Evolutionary conservation across 92 coral and sea anemone species (phyloP).

Genomic region (Hydrozoanthus gracilis): DNA sequence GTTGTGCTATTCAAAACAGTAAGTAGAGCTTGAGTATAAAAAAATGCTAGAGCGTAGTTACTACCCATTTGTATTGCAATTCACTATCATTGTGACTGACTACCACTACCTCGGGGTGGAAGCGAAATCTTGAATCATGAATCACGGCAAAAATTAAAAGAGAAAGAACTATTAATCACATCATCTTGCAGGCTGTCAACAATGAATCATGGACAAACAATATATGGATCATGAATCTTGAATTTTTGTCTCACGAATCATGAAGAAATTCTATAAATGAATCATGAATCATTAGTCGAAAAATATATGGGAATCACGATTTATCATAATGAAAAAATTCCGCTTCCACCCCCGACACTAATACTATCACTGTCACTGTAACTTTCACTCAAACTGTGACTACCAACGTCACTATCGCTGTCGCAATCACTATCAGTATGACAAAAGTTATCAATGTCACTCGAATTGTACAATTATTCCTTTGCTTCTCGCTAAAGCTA

Average conservation of each 20-base stretch:
- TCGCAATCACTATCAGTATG: not conserved
- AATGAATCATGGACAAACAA: too few relatives aligned
- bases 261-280: too few relatives aligned
- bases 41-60: not conserved
- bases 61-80: not conserved
- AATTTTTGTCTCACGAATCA: too few relatives aligned
- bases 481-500: not conserved
- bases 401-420: not conserved
- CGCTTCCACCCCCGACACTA: not conserved
- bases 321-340: too few relatives aligned
- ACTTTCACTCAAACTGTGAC: too few relatives aligned
- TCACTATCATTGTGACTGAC: not conserved
- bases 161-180: too few relatives aligned
- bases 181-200: too few relatives aligned
- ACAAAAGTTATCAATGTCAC: not conserved
- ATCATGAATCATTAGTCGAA: too few relatives aligned
- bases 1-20: constrained; percentile 22
- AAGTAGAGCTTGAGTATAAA: not conserved
- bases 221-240: too few relatives aligned
- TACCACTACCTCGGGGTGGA: not conserved
- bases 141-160: too few relatives aligned
- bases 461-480: not conserved
- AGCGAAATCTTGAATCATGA: too few relatives aligned
- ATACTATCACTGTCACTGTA: not conserved
- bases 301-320: too few relatives aligned